Evolutionary conservation across 2,888 invertebrate species (phyloP).

Genomic region (Zhengitettix transpicula): DNA sequence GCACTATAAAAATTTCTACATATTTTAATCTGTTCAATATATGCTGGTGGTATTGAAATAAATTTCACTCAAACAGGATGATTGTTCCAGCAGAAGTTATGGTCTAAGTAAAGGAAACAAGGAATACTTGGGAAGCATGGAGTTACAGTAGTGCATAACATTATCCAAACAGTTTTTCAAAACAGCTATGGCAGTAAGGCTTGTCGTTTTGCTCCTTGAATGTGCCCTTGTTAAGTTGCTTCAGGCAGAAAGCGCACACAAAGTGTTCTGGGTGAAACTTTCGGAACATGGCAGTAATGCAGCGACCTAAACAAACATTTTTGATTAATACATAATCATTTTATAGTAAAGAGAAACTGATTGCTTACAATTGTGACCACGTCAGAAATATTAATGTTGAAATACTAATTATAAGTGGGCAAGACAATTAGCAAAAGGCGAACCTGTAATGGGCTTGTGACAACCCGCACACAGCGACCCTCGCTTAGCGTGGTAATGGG

Average conservation of each 20-base stretch:
- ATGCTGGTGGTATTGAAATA: too few relatives aligned
- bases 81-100: too few relatives aligned
- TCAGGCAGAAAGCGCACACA: slow-evolving; percentile 96
- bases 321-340: not conserved
- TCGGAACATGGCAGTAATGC: slow-evolving; percentile 97
- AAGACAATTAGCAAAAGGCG: not conserved
- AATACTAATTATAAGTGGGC: too few relatives aligned
- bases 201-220: slow-evolving; percentile 99
- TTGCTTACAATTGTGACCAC: too few relatives aligned
- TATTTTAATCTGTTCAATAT: too few relatives aligned
- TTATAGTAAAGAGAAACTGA: too few relatives aligned
- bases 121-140: too few relatives aligned
- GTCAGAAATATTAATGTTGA: too few relatives aligned
- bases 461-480: slow-evolving; percentile 96
- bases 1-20: too few relatives aligned
- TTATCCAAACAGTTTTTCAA: slow-evolving; percentile 90
- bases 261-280: slow-evolving; percentile 99
- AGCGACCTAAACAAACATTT: slow-evolving; percentile 43
- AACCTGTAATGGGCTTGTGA: slow-evolving; percentile 85
- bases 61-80: too few relatives aligned
- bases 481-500: slow-evolving; percentile 93
- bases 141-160: not conserved
- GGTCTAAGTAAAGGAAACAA: too few relatives aligned
- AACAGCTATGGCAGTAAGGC: slow-evolving; percentile 96
- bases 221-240: slow-evolving; percentile 96